Conservation (phyloP, 1,140 invertebrate species). For the Parapsyche elsis region DNA sequence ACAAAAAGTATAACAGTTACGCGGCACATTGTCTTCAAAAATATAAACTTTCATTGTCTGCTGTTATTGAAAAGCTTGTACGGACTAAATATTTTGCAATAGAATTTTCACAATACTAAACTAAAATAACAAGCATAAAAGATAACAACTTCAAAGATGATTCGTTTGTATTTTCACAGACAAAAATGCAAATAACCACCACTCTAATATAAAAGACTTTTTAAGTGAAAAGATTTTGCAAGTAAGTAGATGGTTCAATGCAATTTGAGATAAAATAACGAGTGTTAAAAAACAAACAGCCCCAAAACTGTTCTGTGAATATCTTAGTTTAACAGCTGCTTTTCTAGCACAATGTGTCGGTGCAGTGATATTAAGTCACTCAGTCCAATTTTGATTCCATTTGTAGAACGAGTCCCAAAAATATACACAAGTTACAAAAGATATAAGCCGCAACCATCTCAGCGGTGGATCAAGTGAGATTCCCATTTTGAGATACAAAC, state of each 20-base stretch:
- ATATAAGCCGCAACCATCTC: constrained; percentile 31
- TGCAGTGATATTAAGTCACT: constrained; percentile 33
- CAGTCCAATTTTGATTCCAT: constrained; percentile 29
- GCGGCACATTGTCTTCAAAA: constrained; percentile 8
- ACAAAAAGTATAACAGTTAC: constrained; percentile 34
- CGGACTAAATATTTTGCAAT: background rate
- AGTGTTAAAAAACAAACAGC: constrained; percentile 24
- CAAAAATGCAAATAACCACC: constrained; percentile 27
- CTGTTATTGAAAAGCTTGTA: background rate
- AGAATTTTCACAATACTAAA: background rate
- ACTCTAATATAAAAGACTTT: constrained; percentile 11
- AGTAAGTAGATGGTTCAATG: constrained; percentile 14
- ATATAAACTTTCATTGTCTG: background rate
- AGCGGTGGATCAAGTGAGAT: constrained; percentile 54
- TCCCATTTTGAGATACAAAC: constrained; percentile 54
- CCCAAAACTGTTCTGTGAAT: constrained; percentile 34
- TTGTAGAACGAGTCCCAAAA: constrained; percentile 40
- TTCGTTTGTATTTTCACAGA: constrained; percentile 15
- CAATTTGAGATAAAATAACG: constrained; percentile 19
- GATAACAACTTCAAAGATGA: background rate
- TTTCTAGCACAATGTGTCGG: constrained; percentile 55
- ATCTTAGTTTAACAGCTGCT: constrained; percentile 49
- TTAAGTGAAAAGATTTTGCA: constrained; percentile 12
- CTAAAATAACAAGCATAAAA: background rate
- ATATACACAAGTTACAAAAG: constrained; percentile 33